These are phyloP conservation scores for Acipenser oxyrinchus DNA, from an alignment of 2,797 vertebrate genomes.

Conservation along the genomic window DNA sequence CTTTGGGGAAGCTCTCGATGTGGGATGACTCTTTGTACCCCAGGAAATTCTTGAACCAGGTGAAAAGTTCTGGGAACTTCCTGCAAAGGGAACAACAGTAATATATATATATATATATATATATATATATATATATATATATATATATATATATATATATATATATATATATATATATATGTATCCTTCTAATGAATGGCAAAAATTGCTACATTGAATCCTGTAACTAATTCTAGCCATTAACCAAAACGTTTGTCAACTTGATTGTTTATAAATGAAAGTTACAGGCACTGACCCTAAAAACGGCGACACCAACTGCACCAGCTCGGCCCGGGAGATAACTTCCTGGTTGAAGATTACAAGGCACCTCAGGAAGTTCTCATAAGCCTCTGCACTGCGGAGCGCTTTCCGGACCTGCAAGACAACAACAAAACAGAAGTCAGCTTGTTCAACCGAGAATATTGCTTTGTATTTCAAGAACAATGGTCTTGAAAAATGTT, in stretches of 20 bases:
- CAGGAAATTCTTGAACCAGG: constrained; percentile 98
- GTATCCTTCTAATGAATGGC: neutral
- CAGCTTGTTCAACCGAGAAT: neutral
- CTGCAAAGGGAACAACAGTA: constrained; percentile 43
- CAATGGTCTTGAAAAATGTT: no score
- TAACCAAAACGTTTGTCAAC: no score
- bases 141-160: no score
- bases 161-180: no score
- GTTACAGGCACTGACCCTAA: constrained; percentile 73
- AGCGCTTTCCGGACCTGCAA: constrained; percentile 89
- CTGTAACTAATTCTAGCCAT: no score
- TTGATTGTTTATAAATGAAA: neutral
- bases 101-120: no score
- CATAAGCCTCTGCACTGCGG: constrained; percentile 84
- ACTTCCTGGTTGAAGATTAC: constrained; percentile 98
- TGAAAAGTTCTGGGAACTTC: constrained; percentile 96
- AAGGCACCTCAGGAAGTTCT: constrained; percentile 96
- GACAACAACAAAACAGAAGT: neutral
- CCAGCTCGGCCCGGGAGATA: constrained; percentile 88
- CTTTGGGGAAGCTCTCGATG: constrained; percentile 88
- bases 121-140: no score
- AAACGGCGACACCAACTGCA: constrained; percentile 93
- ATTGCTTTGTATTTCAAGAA: no score
- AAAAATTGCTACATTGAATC: no score
- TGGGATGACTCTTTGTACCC: constrained; percentile 91